Conservation (phyloP, 2,888 invertebrate species). For the Zaprionus bogoriensis region DNA sequence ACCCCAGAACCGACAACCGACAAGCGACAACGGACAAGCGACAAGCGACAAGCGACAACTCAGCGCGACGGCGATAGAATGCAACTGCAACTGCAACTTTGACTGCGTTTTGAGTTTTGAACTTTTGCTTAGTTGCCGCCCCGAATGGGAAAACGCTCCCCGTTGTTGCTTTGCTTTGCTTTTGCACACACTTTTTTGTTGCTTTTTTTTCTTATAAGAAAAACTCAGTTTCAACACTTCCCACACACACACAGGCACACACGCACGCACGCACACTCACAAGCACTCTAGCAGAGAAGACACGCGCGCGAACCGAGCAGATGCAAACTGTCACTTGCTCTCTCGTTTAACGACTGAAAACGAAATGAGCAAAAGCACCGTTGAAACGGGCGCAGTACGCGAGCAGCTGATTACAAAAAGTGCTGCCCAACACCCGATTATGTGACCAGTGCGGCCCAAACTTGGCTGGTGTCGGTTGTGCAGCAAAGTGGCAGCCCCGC, state of each 20-base stretch:
- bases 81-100: conserved; percentile 40
- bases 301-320: conserved; percentile 16
- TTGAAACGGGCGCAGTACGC: conserved; percentile 25
- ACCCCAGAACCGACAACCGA: conserved; percentile 40
- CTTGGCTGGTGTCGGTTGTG: background rate
- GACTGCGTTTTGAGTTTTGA: conserved; percentile 50
- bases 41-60: conserved; percentile 6
- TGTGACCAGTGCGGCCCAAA: background rate
- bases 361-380: conserved; percentile 49
- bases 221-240: conserved; percentile 42
- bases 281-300: conserved; percentile 12
- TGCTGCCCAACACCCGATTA: conserved; percentile 25
- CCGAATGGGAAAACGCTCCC: conserved; percentile 36
- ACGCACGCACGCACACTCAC: conserved; percentile 8
- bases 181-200: conserved; percentile 49
- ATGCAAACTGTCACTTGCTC: conserved; percentile 39
- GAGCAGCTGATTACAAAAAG: conserved; percentile 39
- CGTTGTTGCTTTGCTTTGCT: conserved; percentile 45
- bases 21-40: no score
- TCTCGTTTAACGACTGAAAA: conserved; percentile 53
- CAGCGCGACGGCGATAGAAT: conserved; percentile 31
- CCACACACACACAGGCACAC: conserved; percentile 32
- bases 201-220: conserved; percentile 20
- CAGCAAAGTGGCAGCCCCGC: conserved; percentile 27
- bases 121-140: conserved; percentile 50